Percentiles rank a stretch among this genome's conserved stretches.
phyloP scores from a whole-genome alignment of 2,113 vertebrate genomes.

The Labeo catla region DNA sequence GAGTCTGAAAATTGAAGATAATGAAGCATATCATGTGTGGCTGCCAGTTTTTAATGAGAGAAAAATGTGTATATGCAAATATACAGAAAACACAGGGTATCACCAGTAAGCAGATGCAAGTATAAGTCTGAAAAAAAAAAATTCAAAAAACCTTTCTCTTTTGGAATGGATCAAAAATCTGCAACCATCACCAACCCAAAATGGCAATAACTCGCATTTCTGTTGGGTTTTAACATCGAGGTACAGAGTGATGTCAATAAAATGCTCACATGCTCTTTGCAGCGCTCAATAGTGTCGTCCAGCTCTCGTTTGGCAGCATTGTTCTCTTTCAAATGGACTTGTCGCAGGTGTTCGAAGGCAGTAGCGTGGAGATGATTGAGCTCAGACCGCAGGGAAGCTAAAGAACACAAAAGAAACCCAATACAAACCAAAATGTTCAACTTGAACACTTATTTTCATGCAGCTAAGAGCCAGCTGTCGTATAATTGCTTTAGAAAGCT shows the following conservation, averaged over 20 bases:
- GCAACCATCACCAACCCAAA: neutral
- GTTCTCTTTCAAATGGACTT: constrained; percentile 89
- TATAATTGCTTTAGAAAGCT: neutral
- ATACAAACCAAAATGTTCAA: neutral
- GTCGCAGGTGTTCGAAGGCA: constrained; percentile 87
- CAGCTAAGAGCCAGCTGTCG: neutral
- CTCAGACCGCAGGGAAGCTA: constrained; percentile 93
- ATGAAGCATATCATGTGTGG: neutral
- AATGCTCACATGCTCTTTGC: constrained; percentile 82
- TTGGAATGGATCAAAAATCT: neutral
- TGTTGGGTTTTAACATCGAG: neutral
- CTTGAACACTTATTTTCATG: neutral
- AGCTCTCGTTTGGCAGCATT: constrained; percentile 83
- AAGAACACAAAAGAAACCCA: constrained; percentile 37
- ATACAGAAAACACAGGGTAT: neutral
- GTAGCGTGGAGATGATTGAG: constrained; percentile 93
- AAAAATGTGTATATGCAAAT: too few relatives aligned
- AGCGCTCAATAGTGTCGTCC: constrained; percentile 85
- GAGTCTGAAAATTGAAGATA: neutral
- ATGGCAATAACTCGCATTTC: neutral
- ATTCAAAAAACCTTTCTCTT: neutral
- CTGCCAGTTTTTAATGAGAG: too few relatives aligned
- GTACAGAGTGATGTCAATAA: neutral
- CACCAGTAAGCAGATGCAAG: neutral
- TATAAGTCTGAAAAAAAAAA: neutral